Evolutionary conservation across 2,113 vertebrate genomes (phyloP), one percentile per base, ranked within the genome.

Genomic region (Alexandromys fortis): DNA sequence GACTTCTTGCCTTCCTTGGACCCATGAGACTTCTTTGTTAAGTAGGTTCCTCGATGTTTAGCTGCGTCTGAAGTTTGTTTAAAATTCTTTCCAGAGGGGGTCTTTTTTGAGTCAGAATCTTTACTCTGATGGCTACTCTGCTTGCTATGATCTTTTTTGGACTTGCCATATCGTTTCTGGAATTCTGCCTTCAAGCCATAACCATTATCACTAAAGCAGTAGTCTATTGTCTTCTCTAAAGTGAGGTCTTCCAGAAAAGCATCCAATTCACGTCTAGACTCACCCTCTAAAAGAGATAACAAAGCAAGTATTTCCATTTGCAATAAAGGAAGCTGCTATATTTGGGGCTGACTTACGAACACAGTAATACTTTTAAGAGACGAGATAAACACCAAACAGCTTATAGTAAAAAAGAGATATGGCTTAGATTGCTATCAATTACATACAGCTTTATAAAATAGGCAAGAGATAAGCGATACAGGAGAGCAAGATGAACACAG

Each of bases 261-360:
- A 91, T 97, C 83, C 82, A 86, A 65, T 30, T 97, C 91, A 91
- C 78, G 30, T 88, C 63, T 63, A 92, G 93, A 82, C 42, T 96
- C 95, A 91, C 24, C 47, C 55, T 94, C 97, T 98, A 95, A 90
- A 97, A 97, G 72, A 96, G 95, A 97, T 38, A 90, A 96, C 58
- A 97, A 87, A 91, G 33, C 92, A n/a, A 91, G 42, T 38, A 72
- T 92, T 95, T 96, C 49, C 90, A 89, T 95, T 93, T 94, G 63
- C 12, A 92, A 78, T 26, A 92, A 78, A 94, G 45, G 38, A 85
- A 89, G 24, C 14, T 78, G 47, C n/a, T 89, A 5, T 75, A 63
- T 70, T 94, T 45, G 38, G 77, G n/a, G 77, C 22, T 38, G 3
- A 93, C 58, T 38, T 7, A 82, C 81, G 52, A 89, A 91, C 1